These are phyloP conservation scores for Luehdorfia chinensis DNA, from an alignment of 1,140 invertebrate genomes.

Conservation along the genomic window DNA sequence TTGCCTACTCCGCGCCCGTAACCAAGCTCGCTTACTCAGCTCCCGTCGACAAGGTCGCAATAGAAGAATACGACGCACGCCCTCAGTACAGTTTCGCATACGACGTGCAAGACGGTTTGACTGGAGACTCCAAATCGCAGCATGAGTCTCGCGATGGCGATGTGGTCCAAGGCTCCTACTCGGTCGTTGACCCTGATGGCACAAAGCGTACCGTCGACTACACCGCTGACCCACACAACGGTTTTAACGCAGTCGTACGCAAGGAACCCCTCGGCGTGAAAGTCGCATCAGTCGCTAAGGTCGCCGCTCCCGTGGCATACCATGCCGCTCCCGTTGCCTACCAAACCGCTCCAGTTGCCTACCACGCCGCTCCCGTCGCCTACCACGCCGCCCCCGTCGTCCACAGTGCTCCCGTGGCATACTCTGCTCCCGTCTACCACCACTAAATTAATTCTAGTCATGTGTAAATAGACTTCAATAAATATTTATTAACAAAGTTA, in stretches of 20 bases:
- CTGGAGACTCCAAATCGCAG: constrained; percentile 82
- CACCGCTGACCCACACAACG: constrained; percentile 76
- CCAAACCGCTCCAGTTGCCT: constrained; percentile 20
- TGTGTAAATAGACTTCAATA: background rate
- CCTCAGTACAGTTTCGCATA: constrained; percentile 81
- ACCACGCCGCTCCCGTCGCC: constrained; percentile 23
- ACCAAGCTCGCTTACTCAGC: constrained; percentile 21
- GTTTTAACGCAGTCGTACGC: constrained; percentile 75
- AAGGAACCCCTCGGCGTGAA: constrained; percentile 46
- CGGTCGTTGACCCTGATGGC: constrained; percentile 81
- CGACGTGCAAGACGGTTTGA: constrained; percentile 80
- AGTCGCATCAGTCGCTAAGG: constrained; percentile 36
- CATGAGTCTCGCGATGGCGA: constrained; percentile 80
- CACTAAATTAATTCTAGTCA: constrained; percentile 21
- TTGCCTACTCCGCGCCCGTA: constrained; percentile 20
- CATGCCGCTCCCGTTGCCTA: constrained; percentile 26
- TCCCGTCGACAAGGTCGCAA: constrained; percentile 21
- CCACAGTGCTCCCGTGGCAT: too few species aligned
- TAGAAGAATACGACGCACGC: constrained; percentile 65
- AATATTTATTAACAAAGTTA: too few species aligned
- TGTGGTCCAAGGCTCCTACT: constrained; percentile 80
- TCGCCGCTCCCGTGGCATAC: constrained; percentile 33
- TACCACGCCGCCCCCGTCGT: constrained; percentile 72
- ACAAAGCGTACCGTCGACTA: constrained; percentile 81
- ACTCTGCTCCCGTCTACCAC: constrained; percentile 35